These are phyloP conservation scores for Magallana nippona DNA, from an alignment of 2,888 invertebrate species.

Conservation along the genomic window DNA sequence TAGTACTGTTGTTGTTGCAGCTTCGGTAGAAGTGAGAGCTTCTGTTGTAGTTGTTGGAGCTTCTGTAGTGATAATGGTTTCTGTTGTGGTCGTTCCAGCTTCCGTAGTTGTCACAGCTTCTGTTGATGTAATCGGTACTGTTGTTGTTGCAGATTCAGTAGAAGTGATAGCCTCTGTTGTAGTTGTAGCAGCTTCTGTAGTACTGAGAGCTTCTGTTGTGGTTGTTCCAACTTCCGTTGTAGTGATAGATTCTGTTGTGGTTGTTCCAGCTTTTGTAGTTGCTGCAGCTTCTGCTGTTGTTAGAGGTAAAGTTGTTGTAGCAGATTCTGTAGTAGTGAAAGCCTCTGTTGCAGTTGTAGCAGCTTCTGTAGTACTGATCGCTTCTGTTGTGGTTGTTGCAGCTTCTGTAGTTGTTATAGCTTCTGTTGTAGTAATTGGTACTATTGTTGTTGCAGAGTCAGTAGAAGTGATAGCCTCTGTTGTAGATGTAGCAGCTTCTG, in stretches of 20 bases:
- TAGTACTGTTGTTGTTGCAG: background rate
- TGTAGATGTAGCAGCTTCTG: too few relatives aligned
- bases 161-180: background rate
- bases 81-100: background rate
- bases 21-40: background rate
- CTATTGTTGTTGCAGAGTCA: too few relatives aligned
- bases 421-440: too few relatives aligned
- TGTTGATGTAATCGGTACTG: background rate
- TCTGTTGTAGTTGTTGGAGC: background rate
- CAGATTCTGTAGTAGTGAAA: too few relatives aligned
- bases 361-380: too few relatives aligned
- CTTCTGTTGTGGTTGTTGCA: too few relatives aligned
- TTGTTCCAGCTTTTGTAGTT: background rate
- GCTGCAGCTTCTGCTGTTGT: background rate
- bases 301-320: too few relatives aligned
- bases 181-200: background rate
- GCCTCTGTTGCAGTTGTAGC: too few relatives aligned
- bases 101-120: background rate
- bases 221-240: background rate
- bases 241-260: background rate
- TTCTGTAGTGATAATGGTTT: background rate
- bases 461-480: too few relatives aligned
- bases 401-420: too few relatives aligned
- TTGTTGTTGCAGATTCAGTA: background rate
- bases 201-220: background rate